Evolutionary conservation across 2,113 vertebrate species (phyloP).

Genomic region (Sarotherodon lohbergeri): DNA sequence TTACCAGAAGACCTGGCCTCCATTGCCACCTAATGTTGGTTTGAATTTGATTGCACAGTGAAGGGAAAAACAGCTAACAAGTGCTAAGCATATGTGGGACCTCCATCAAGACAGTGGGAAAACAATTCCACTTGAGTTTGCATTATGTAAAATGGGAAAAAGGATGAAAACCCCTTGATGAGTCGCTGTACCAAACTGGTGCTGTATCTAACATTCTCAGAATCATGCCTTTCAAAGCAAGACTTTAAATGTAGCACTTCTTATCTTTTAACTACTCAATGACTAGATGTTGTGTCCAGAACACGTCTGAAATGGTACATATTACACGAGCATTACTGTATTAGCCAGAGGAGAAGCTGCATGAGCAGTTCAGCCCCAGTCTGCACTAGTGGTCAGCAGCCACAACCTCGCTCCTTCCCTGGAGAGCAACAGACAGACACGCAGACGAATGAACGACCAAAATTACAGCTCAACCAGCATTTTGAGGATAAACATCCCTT

Average conservation of each 20-base stretch:
- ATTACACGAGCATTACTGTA: background rate
- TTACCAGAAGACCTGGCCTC: background rate
- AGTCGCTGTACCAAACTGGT: background rate
- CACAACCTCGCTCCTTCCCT: conserved; percentile 37
- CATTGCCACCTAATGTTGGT: background rate
- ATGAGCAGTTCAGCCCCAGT: background rate
- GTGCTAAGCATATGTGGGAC: background rate
- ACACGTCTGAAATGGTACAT: background rate
- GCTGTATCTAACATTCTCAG: background rate
- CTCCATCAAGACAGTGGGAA: background rate
- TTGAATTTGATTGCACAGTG: background rate
- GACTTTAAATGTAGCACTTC: background rate
- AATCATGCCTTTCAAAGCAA: background rate
- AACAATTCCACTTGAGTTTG: background rate
- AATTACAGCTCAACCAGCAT: conserved; percentile 66
- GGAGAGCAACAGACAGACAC: conserved; percentile 39
- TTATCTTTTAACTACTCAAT: background rate
- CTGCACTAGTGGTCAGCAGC: conserved; percentile 37
- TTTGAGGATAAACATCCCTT: conserved; percentile 70
- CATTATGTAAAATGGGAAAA: background rate
- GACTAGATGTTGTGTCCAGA: background rate
- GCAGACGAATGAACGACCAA: conserved; percentile 49
- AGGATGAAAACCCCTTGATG: background rate
- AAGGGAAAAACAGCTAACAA: background rate
- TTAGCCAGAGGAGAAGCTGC: background rate